Evolutionary conservation across 2,797 vertebrate genomes (phyloP).

Genomic region (Poeciliopsis gracilis): DNA sequence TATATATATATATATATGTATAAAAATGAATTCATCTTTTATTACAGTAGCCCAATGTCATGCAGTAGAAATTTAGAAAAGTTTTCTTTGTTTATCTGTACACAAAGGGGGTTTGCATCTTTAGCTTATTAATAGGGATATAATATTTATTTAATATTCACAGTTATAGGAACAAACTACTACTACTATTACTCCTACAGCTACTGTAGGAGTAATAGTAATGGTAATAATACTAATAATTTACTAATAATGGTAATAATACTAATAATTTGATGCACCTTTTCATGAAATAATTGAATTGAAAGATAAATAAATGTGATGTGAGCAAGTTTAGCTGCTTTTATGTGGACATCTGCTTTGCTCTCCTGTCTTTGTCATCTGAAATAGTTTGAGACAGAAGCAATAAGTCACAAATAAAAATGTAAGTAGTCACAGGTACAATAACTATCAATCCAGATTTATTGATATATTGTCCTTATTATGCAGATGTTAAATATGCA

Average conservation of each 20-base stretch:
- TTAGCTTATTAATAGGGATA: background rate
- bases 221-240: background rate
- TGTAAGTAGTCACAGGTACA: background rate
- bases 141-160: background rate
- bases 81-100: background rate
- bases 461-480: too few relatives aligned
- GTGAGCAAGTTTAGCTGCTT: background rate
- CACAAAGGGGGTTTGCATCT: background rate
- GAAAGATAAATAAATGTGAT: background rate
- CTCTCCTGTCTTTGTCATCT: background rate
- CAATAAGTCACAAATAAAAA: background rate
- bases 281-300: background rate
- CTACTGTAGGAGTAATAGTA: background rate
- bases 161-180: background rate
- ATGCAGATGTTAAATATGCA: background rate
- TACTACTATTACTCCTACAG: background rate
- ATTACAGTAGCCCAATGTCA: background rate
- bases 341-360: background rate
- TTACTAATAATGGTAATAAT: background rate
- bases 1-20: too few relatives aligned
- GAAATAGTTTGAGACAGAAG: background rate
- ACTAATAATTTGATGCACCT: background rate
- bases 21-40: background rate
- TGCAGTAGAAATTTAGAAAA: background rate
- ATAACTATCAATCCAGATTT: background rate